Evolutionary conservation across 2,113 vertebrate species (phyloP).

Genomic region (Coptodon rendalli): DNA sequence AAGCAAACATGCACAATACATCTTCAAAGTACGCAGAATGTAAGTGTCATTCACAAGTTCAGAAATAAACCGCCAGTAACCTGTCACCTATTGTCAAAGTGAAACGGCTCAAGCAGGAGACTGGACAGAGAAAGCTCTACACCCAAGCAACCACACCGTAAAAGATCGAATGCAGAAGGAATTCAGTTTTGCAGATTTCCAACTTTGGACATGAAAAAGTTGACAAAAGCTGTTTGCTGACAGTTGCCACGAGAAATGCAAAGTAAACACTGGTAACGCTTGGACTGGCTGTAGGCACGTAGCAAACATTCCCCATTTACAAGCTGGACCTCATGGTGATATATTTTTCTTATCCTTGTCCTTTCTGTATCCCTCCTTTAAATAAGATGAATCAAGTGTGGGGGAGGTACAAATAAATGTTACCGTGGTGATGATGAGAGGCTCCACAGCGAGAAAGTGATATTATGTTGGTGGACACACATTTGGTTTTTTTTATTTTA

Average conservation of each 20-base stretch:
- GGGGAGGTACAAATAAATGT: slow-evolving; percentile 20
- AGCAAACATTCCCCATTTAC: slow-evolving; percentile 7
- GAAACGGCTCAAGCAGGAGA: not conserved
- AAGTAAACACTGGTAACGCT: slow-evolving; percentile 21
- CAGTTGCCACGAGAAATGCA: not conserved
- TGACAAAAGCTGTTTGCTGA: not conserved
- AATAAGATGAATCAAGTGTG: slow-evolving; percentile 11
- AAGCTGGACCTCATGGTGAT: not conserved
- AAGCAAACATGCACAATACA: not conserved
- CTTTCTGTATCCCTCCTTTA: not conserved
- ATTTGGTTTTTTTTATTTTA: not conserved
- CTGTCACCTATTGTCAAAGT: not conserved
- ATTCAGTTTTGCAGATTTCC: not conserved
- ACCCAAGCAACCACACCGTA: not conserved
- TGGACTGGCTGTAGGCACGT: not conserved
- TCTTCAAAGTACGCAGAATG: not conserved
- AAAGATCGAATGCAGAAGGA: not conserved
- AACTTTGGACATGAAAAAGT: slow-evolving; percentile 24
- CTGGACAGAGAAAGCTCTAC: not conserved
- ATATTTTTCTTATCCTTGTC: not conserved
- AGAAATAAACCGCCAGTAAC: not conserved
- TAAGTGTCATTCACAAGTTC: not conserved
- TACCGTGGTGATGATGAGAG: not conserved
- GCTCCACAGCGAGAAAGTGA: not conserved
- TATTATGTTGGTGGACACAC: not conserved